Evolutionary conservation across 2,888 invertebrate species (phyloP).

Genomic region (Bombylius major): DNA sequence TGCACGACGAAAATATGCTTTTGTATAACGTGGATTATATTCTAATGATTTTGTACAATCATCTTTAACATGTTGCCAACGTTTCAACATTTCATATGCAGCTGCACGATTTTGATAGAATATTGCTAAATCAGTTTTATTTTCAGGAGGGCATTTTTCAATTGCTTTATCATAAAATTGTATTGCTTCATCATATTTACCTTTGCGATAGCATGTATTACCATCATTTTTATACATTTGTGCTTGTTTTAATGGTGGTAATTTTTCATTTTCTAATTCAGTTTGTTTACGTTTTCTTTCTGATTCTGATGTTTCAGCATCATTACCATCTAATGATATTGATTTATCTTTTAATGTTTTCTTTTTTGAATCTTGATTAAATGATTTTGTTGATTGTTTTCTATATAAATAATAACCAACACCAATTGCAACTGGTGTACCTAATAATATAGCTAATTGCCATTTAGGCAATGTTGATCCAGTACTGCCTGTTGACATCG

Average conservation of each 20-base stretch:
- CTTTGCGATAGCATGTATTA: constrained; percentile 71
- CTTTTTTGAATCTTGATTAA: constrained; percentile 36
- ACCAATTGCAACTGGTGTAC: constrained; percentile 71
- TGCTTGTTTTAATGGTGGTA: constrained; percentile 57
- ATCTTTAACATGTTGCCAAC: constrained; percentile 69
- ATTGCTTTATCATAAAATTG: constrained; percentile 85
- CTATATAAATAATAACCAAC: constrained; percentile 53
- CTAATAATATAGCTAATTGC: constrained; percentile 74
- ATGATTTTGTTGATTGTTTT: background rate
- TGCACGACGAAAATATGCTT: constrained; percentile 75
- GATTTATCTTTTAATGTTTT: constrained; percentile 45
- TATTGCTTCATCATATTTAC: constrained; percentile 86
- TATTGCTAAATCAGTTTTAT: constrained; percentile 65
- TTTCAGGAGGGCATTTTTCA: constrained; percentile 66
- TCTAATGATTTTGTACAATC: constrained; percentile 80
- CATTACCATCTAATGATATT: constrained; percentile 43
- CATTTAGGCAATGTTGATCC: constrained; percentile 53
- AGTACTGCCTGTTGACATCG: constrained; percentile 23
- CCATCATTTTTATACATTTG: constrained; percentile 76
- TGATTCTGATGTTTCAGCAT: constrained; percentile 31
- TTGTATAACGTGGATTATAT: constrained; percentile 72
- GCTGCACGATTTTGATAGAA: constrained; percentile 95
- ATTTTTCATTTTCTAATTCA: constrained; percentile 24
- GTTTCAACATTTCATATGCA: constrained; percentile 81
- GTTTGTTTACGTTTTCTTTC: constrained; percentile 9